Conservation (phyloP, 2,113 vertebrate species). For the Chionomys nivalis region DNA sequence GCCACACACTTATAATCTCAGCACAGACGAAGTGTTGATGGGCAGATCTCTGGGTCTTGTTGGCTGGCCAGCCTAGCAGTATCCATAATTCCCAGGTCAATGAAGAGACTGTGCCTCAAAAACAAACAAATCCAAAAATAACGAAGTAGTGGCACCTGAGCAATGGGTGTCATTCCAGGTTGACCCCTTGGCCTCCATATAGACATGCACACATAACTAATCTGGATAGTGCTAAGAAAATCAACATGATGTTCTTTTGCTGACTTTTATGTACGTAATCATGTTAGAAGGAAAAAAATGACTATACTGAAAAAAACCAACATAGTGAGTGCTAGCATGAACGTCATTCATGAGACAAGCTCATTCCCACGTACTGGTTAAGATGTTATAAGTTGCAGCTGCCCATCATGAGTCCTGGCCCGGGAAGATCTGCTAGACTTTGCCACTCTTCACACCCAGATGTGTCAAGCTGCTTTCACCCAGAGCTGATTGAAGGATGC, state of each 20-base stretch:
- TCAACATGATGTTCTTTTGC: neutral
- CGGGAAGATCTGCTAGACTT: neutral
- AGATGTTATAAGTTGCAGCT: neutral
- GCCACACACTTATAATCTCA: no score
- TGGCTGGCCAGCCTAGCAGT: neutral
- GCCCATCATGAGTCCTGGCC: neutral
- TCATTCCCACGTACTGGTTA: neutral
- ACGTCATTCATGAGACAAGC: neutral
- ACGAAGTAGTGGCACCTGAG: neutral
- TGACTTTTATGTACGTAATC: neutral
- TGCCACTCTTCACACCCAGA: neutral
- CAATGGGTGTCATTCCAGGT: no score
- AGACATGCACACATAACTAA: neutral
- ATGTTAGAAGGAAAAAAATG: neutral
- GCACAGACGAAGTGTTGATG: neutral
- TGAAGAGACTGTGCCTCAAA: neutral
- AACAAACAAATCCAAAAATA: neutral
- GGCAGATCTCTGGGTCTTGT: neutral
- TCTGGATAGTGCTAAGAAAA: neutral
- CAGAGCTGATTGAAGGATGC: neutral
- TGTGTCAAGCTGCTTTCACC: neutral
- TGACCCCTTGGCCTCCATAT: neutral
- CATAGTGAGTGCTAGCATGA: neutral
- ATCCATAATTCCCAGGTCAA: neutral
- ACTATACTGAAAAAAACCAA: neutral